Conservation (phyloP, 2,888 invertebrate species). For the Drosophila maculinotata region DNA sequence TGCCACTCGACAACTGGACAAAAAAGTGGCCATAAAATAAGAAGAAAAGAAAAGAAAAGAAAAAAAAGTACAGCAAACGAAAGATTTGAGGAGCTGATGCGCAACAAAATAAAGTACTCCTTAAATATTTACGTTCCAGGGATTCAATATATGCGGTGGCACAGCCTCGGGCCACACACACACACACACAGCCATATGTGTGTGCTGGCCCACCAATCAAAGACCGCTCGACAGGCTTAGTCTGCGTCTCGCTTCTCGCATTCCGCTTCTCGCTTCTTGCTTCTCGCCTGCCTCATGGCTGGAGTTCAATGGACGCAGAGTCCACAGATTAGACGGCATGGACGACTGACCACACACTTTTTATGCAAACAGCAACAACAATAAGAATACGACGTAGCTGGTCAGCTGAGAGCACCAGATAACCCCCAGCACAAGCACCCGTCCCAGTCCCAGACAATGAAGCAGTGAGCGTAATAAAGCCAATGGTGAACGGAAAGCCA, state of each 20-base stretch:
- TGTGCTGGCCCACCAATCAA: conserved; percentile 42
- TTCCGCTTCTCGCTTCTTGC: background rate
- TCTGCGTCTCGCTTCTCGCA: conserved; percentile 8
- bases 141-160: conserved; percentile 67
- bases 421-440: background rate
- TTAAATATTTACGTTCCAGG: conserved; percentile 73
- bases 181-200: conserved; percentile 14
- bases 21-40: conserved; percentile 13
- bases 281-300: background rate
- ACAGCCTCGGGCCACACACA: conserved; percentile 19
- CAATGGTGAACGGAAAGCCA: conserved; percentile 9
- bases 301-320: conserved; percentile 57
- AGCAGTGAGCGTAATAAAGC: conserved; percentile 10
- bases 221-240: conserved; percentile 47
- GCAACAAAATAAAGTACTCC: conserved; percentile 72
- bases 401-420: conserved; percentile 32
- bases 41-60: conserved; percentile 29
- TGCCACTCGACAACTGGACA: conserved; percentile 52
- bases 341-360: conserved; percentile 41
- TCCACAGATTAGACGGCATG: conserved; percentile 68
- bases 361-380: conserved; percentile 44
- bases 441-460: conserved; percentile 19
- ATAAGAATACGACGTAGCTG: conserved; percentile 32
- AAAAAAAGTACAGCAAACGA: conserved; percentile 48
- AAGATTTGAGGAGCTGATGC: conserved; percentile 61